Base-by-base conservation (phyloP, 1,140 invertebrate genomes). In the Tyrophagus putrescentiae region DNA sequence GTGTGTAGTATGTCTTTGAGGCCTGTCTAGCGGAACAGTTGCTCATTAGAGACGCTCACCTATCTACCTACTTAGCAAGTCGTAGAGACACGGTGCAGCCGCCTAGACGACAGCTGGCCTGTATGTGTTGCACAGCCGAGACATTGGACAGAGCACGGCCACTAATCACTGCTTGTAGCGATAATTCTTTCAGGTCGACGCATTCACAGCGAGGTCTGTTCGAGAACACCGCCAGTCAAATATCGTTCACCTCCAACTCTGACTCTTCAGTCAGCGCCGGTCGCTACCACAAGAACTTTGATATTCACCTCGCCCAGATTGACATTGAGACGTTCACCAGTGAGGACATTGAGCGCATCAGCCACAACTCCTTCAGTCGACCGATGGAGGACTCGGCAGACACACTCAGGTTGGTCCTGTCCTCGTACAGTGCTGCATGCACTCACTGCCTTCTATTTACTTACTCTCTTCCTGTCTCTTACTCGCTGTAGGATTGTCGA, bases 321-420 rank as follows among this genome's bases (percentile, higher is more conserved):
- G 89, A 92, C 71, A 93, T 93, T 84, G 88, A 93, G 72, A 87
- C 86, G 70, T 92, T 90, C 74, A 68, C 82, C 62, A 86, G 85
- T 7, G 84, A 90, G 72, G 87, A 93, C 68, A 92, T 93, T 68
- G 84, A 88, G 68, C 84, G 83, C 60, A 75, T 90, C 66, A 77
- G 57, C 67, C 29, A 65, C 64, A n/a, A 62, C 57, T 33, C 66
- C 64, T 27, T 65, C 57, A 32, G 33, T 41, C 54, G 65, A 65
- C 23, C 62, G 80, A 79, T 72, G 81, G 78, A 9, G 27, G 25
- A 54, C 27, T 13, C 28, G 3, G n/a, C 52, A 16, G 52, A 54
- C 39, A 54, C 52, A 13, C 31, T 54, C 3, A 54, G 52, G 52
- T 54, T 16, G 34, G 50, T 5, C 5, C 39, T 54, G 3, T 32